Evolutionary conservation across 2,113 vertebrate genomes (phyloP), one percentile per base, ranked within the genome.

Genomic region (Larimichthys crocea): DNA sequence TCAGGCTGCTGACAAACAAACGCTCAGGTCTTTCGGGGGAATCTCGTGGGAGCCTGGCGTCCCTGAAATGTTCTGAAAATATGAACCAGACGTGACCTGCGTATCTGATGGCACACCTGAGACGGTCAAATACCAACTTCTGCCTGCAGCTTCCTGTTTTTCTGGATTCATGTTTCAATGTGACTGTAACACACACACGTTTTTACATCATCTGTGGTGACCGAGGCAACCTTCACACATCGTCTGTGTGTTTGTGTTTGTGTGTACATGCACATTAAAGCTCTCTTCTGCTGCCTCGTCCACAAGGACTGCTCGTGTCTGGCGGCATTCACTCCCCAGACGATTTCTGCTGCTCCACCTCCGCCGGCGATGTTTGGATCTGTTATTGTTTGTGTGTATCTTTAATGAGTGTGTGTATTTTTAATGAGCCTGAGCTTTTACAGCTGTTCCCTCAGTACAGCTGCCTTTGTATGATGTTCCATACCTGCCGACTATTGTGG

Each of bases 291-390:
- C 50, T 74, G 50, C 64, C 56, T 76, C 6, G 26, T 92, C 86
- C 84, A 24, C 64, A 19, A 74, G 82, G 90, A 83, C 75, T 2
- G 16, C 68, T 56, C 77, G 82, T 89, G 85, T 90, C 64, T 92
- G 88, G 55, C 77, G 83, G 80, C 82, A 29, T 86, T 79, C n/a
- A 74, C 49, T 88, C 89, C 90, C 89, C 72, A 59, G 90, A 86
- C 57, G 3, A 11, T 74, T 78, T 48, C 1, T 52, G 76, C 76
- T 24, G 68, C 78, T 63, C 22, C 29, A 26, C 42, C 52, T 74
- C 75, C 19, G 3, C 74, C 46, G 72, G 65, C 71, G 1, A 24
- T 91, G 82, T 90, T 87, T 89, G 83, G 64, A 24, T 80, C 26
- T 84, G 76, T 88, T 67, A 59, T 63, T 44, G 50, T 74, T 76